Evolutionary conservation across 2,113 vertebrate species (phyloP), one percentile per base, ranked within the genome.

Genomic region (Oryzias melastigma): DNA sequence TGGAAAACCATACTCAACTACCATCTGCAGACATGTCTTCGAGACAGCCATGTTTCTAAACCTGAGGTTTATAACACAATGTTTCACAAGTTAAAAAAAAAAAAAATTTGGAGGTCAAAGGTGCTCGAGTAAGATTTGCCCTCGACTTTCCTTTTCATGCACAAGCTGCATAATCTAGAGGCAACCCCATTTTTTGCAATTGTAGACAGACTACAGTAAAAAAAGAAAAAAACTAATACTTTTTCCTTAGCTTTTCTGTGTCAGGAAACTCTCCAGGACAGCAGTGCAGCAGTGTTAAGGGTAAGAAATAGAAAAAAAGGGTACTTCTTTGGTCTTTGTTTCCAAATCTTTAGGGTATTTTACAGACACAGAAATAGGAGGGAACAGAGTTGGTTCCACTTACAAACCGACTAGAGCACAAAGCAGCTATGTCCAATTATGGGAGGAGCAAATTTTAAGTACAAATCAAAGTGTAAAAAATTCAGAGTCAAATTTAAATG

Each of bases 371-470:
- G 50, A 58, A 50, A 70, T 25, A 35, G 24, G 51, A 60, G 52
- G 59, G 52, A 48, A 53, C 58, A 63, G 57, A 50, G 49, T 47
- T 25, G 47, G 51, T 65, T 72, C 73, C 73, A 78, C 83, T 88
- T 78, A 74, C 66, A 77, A 78, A 75, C 58, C 48, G 65, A 77
- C 64, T 84, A 46, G 61, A 75, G 74, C 74, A 65, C 71, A 84
- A 83, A 81, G 73, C 73, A 83, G 81, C 83, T 83, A 67, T 65
- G 73, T 79, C 78, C 79, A 81, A 82, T 87, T 87, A 87, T 64
- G 78, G 77, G 53, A 77, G 65, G 62, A 50, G 46, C 77, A 86
- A 88, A 90, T 91, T 88, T 90, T 87, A 90, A 89, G 80, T 82
- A 85, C 72, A 88, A 87, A 90, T 85, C 87, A 79, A 64, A 66